Evolutionary conservation across 2,797 vertebrate genomes (phyloP).

Genomic region (Mionectes olivaceus): DNA sequence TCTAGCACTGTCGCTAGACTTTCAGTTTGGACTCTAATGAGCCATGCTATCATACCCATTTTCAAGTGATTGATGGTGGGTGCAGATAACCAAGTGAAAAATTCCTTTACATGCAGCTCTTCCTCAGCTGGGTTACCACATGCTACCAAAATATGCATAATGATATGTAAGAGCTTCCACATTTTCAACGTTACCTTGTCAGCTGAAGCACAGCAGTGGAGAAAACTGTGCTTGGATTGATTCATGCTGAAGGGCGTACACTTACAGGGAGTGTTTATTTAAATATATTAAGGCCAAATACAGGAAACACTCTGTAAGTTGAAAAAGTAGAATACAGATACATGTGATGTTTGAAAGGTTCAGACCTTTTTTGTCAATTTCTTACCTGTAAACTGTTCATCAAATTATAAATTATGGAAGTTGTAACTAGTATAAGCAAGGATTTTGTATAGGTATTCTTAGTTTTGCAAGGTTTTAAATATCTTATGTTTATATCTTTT

Average conservation of each 20-base stretch:
- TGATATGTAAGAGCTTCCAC: not conserved
- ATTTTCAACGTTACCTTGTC: not conserved
- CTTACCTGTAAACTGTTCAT: not conserved
- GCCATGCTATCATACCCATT: not conserved
- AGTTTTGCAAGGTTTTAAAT: not conserved
- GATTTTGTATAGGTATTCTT: not conserved
- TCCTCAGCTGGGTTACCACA: not conserved
- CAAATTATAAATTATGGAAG: conserved; percentile 8
- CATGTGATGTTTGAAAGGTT: not conserved
- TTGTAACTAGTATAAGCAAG: not conserved
- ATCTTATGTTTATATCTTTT: too few species aligned
- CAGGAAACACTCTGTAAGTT: not conserved
- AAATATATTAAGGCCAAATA: not conserved
- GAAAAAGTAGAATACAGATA: not conserved
- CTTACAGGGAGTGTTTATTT: not conserved
- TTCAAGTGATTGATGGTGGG: not conserved
- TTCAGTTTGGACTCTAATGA: not conserved
- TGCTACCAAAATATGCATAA: not conserved
- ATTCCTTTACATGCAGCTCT: not conserved
- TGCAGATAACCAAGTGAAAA: not conserved
- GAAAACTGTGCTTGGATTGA: not conserved
- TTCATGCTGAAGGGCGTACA: not conserved
- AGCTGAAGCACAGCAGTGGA: not conserved
- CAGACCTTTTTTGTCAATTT: not conserved
- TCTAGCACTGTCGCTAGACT: not conserved